These are phyloP conservation scores for Neoaliturus tenellus DNA, from an alignment of 2,888 invertebrate genomes.

Conservation along the genomic window DNA sequence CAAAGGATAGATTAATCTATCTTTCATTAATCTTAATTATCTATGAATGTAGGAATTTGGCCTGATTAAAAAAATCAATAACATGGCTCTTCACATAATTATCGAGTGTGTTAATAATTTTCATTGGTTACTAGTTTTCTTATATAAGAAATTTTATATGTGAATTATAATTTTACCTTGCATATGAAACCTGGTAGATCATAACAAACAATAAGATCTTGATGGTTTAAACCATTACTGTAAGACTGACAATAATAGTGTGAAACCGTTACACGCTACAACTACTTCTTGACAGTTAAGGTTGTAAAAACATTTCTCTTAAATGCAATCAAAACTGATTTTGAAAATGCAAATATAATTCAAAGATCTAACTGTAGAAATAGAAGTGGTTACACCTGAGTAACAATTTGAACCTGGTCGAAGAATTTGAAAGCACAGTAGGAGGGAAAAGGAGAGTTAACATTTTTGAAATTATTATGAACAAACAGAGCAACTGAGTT, in stretches of 20 bases:
- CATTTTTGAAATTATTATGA: background rate
- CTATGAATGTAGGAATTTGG: no score
- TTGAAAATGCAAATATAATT: background rate
- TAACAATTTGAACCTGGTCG: background rate
- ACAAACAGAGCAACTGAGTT: no score
- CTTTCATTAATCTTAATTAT: no score
- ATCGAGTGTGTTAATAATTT: no score
- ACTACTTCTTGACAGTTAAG: background rate
- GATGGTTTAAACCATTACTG: background rate
- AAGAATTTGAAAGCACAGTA: background rate
- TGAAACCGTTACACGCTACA: background rate
- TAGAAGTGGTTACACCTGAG: background rate
- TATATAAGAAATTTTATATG: no score
- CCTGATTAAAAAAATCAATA: no score
- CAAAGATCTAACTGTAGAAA: background rate
- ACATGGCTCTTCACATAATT: no score
- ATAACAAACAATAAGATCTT: background rate
- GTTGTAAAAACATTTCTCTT: background rate
- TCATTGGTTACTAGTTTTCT: no score
- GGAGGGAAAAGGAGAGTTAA: background rate
- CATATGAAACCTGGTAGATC: no score
- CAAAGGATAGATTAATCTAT: no score
- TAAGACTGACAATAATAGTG: background rate
- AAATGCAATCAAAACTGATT: constrained; percentile 25
- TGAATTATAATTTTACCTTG: no score